phyloP scores from a whole-genome alignment of 2,888 invertebrate species.

The Cryptus armator region DNA sequence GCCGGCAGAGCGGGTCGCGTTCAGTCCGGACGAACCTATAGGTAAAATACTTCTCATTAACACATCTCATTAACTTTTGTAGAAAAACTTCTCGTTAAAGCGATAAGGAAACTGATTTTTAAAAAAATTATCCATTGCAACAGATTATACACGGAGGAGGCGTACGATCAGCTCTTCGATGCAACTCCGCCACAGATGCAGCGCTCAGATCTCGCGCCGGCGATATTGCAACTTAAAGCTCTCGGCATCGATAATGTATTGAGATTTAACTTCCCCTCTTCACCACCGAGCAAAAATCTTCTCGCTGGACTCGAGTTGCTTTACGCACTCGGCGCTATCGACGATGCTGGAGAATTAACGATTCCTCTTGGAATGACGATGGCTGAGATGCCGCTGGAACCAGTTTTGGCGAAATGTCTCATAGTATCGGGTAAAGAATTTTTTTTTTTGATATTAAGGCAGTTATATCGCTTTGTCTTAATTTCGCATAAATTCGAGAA shows the following conservation, averaged over 20 bases:
- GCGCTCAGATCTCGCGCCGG: slow-evolving; percentile 93
- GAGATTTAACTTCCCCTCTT: slow-evolving; percentile 96
- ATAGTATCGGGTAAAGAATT: slow-evolving; percentile 89
- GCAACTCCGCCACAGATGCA: slow-evolving; percentile 97
- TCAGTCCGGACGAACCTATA: slow-evolving; percentile 93
- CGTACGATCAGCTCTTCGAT: slow-evolving; percentile 89
- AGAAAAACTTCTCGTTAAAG: neutral
- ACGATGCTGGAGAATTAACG: slow-evolving; percentile 92
- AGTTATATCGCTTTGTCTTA: too few relatives aligned
- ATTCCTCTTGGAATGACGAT: slow-evolving; percentile 92
- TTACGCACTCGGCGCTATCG: slow-evolving; percentile 94
- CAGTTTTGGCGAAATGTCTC: slow-evolving; percentile 94
- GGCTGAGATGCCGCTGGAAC: slow-evolving; percentile 96
- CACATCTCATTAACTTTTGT: too few relatives aligned
- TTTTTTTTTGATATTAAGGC: neutral
- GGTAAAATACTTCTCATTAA: slow-evolving; percentile 86
- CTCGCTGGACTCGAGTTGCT: slow-evolving; percentile 94
- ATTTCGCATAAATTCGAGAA: too few relatives aligned
- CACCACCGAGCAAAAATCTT: slow-evolving; percentile 96
- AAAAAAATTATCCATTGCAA: neutral
- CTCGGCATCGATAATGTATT: slow-evolving; percentile 97
- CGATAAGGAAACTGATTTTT: neutral
- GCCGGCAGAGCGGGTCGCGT: slow-evolving; percentile 97
- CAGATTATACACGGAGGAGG: slow-evolving; percentile 92
- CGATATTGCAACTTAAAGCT: slow-evolving; percentile 96